Percentiles rank a stretch among this genome's conserved stretches.
These are phyloP conservation scores for Echinarachnius parma DNA, from an alignment of 53 echinoderm and acorn worm species.

Conservation along the genomic window DNA sequence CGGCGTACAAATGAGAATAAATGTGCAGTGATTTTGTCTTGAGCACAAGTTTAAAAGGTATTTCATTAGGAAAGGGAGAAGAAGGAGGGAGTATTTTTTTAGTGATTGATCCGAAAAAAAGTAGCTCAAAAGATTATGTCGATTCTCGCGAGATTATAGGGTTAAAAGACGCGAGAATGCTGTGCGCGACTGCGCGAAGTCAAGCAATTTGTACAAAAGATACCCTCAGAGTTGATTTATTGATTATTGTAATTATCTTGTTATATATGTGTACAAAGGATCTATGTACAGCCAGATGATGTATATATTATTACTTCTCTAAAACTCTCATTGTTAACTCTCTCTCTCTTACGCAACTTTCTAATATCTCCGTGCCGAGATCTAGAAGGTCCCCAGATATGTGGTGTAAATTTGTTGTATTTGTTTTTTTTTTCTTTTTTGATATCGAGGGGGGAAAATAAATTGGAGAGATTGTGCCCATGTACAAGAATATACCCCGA, in stretches of 20 bases:
- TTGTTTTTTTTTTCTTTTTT: slow-evolving; percentile 32
- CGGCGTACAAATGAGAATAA: too few relatives aligned
- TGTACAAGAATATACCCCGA: slow-evolving; percentile 1
- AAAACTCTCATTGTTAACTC: slow-evolving; percentile 1
- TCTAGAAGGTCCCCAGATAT: slow-evolving; percentile 12
- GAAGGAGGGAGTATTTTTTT: too few relatives aligned
- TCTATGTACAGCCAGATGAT: slow-evolving; percentile 38
- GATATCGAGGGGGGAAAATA: slow-evolving; percentile 45
- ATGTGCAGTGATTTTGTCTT: too few relatives aligned
- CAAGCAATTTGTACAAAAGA: slow-evolving; percentile 15
- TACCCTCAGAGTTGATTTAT: slow-evolving; percentile 42
- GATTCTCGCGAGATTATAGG: too few relatives aligned
- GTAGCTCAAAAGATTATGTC: too few relatives aligned
- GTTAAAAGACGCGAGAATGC: too few relatives aligned
- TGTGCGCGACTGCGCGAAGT: background rate
- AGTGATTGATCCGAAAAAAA: too few relatives aligned
- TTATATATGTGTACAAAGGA: slow-evolving; percentile 42
- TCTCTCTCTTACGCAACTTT: slow-evolving; percentile 51
- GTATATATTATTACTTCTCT: slow-evolving; percentile 44
- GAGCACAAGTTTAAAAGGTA: too few relatives aligned
- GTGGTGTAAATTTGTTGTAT: slow-evolving; percentile 43
- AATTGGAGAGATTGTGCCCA: slow-evolving; percentile 46
- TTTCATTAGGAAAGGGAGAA: too few relatives aligned
- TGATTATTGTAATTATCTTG: slow-evolving; percentile 50
- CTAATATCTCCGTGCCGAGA: slow-evolving; percentile 19